These are phyloP conservation scores for Coracopsis vasa DNA, from an alignment of 2,113 vertebrate species.

Conservation along the genomic window DNA sequence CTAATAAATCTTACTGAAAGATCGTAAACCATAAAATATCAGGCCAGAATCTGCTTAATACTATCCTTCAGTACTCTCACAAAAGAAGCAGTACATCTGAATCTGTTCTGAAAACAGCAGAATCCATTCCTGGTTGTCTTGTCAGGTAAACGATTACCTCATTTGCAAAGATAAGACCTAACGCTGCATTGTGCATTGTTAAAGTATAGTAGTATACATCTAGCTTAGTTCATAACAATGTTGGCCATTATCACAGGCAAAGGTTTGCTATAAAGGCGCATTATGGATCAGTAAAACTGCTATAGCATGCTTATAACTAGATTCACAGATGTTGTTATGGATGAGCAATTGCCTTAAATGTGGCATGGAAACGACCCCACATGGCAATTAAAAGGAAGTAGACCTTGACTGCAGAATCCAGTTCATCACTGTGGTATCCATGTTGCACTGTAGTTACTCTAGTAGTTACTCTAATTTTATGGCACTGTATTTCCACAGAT, in stretches of 20 bases:
- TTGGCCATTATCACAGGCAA: background rate
- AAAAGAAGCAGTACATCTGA: conserved; percentile 14
- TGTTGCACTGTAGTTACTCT: background rate
- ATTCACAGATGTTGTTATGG: background rate
- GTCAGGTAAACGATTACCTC: background rate
- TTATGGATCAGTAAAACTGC: background rate
- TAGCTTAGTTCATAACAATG: background rate
- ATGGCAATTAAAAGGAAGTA: background rate
- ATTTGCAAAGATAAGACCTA: conserved; percentile 34
- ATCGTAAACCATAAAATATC: background rate
- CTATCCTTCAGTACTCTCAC: background rate
- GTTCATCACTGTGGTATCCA: background rate
- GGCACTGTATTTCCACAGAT: background rate
- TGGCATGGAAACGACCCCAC: background rate
- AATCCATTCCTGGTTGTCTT: background rate
- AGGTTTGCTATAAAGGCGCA: background rate
- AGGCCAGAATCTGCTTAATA: background rate
- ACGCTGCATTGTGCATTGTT: background rate
- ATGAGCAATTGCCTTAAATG: background rate
- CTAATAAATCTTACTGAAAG: conserved; percentile 22
- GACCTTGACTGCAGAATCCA: background rate
- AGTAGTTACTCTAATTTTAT: background rate
- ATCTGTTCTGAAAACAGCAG: background rate
- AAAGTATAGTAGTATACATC: background rate
- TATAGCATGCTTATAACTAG: background rate